These are phyloP conservation scores for Oegoconia quadripuncta DNA, from an alignment of 2,888 invertebrate species.

Conservation along the genomic window DNA sequence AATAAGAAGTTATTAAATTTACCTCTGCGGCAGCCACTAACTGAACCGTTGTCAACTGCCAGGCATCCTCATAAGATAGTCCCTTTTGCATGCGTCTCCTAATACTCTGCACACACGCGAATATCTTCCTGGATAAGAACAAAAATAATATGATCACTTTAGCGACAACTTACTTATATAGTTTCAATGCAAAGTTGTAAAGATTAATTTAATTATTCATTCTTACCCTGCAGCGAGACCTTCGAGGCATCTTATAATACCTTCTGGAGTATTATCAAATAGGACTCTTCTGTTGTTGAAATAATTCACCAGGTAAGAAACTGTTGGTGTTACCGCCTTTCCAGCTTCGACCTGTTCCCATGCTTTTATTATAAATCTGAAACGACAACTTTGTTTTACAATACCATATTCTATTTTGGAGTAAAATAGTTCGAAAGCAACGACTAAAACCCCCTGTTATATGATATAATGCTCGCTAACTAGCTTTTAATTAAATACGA, in stretches of 20 bases:
- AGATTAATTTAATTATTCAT: slow-evolving; percentile 1
- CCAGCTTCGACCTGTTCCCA: slow-evolving; percentile 83
- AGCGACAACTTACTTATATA: neutral
- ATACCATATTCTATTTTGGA: too few relatives aligned
- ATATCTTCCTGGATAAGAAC: slow-evolving; percentile 79
- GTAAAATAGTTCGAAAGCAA: too few relatives aligned
- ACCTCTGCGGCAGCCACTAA: slow-evolving; percentile 90
- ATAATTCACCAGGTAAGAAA: slow-evolving; percentile 79
- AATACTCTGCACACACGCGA: slow-evolving; percentile 82
- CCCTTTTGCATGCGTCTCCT: slow-evolving; percentile 81
- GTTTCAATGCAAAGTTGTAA: neutral
- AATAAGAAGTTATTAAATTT: slow-evolving; percentile 20
- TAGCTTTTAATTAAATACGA: too few relatives aligned
- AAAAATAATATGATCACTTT: neutral
- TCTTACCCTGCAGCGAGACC: slow-evolving; percentile 81
- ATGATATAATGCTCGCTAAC: too few relatives aligned
- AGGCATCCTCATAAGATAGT: slow-evolving; percentile 85
- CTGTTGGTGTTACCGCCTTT: slow-evolving; percentile 81
- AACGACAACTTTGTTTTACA: slow-evolving; percentile 4
- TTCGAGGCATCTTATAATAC: slow-evolving; percentile 78
- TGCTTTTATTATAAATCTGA: slow-evolving; percentile 86
- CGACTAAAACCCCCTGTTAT: too few relatives aligned
- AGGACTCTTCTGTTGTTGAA: slow-evolving; percentile 19
- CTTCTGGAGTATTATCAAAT: slow-evolving; percentile 63
- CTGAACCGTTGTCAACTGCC: slow-evolving; percentile 90